Base-by-base conservation (phyloP, 2,797 vertebrate species). In the Thalassophryne amazonica region DNA sequence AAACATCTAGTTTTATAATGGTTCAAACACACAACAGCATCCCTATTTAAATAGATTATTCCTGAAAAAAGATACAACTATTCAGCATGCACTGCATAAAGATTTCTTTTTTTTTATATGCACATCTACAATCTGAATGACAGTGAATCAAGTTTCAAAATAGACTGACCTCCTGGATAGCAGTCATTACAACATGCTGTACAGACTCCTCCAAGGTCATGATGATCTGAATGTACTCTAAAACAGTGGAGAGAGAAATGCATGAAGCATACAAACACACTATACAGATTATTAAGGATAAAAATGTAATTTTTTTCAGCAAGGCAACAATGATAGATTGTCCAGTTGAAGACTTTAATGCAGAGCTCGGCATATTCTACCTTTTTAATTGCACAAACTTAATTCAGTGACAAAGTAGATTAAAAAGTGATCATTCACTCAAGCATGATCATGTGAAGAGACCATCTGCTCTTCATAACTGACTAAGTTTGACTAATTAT, bases 181-280 rank as follows among this genome's bases (percentile, higher is more conserved):
- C 97, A 35, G 96, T 94, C 97, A 99, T 99, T 42, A 99, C 96
- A 66, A 98, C 95, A 38, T 98, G 96, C 15, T 99, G 97, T 60
- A 98, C 97, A 46, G 97, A 97, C 55, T 99, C 97, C 68, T 98
- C 97, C 65, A 99, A 72, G n/a, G 94, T 98, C 97, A 99, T 99
- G 80, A 99, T 99, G 70, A 92, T 92, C 86, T 98, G 93, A 80
- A 99, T 97, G 73, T 99, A 95, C 23, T 97, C 97, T 99, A 78
- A 4, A 15, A 17, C 69, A 3, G 39, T 9, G 63, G 21, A 3
- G 11, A 62, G n/a, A 48, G 32, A 24, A 5, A 60, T 11, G 16
- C 20, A 38, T 38, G 9, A 42, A 25, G 29, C 2, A 37, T 17
- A 35, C 19, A 32, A 8, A 46, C 6, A 55, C 34, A 29, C 0